Base-by-base conservation (phyloP, 2,888 invertebrate genomes). In the Acleris laterana region DNA sequence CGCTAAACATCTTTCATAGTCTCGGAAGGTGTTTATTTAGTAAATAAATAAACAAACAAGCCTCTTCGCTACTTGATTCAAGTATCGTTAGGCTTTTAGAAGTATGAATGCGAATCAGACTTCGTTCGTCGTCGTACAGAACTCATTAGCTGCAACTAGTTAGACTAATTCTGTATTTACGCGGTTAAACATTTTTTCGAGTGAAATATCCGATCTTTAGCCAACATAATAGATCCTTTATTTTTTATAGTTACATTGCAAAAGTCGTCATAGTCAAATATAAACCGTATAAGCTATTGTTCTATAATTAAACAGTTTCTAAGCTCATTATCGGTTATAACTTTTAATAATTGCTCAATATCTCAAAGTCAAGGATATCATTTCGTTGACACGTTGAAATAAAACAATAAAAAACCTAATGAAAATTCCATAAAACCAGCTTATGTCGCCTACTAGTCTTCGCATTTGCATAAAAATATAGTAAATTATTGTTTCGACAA, bases 401-500 rank as follows among this genome's bases (percentile, higher is more conserved):
- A 78, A 86, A 88, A 89, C 88, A 89, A 87, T 88, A 88, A 85
- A 84, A 65, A 81, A 75, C 77, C 77, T 79, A 81, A 88, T 88
- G 84, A 87, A 87, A 87, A 91, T 90, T 89, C 88, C 85, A 74
- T 77, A 84, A 83, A 90, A 91, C 90, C 83, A 74, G 89, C 80
- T 86, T 79, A 72, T 77, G 78, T 83, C 84, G 83, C 80, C 84
- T 86, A 85, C 83, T 84, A 78, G 85, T 85, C 83, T 82, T 79
- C 77, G 59, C 65, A 89, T 90, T 90, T 79, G 74, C 88, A 91
- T 91, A 88, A 85, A 84, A 76, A 74, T 69, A 71, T 72, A 73
- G 87, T 91, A 90, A 88, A 90, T 92, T 89, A 87, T 80, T 81
- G 79, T 85, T 86, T 85, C 83, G 89, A 90, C 90, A 90, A 91